Conservation (phyloP, 1,140 invertebrate genomes). For the Monochamus saltuarius region DNA sequence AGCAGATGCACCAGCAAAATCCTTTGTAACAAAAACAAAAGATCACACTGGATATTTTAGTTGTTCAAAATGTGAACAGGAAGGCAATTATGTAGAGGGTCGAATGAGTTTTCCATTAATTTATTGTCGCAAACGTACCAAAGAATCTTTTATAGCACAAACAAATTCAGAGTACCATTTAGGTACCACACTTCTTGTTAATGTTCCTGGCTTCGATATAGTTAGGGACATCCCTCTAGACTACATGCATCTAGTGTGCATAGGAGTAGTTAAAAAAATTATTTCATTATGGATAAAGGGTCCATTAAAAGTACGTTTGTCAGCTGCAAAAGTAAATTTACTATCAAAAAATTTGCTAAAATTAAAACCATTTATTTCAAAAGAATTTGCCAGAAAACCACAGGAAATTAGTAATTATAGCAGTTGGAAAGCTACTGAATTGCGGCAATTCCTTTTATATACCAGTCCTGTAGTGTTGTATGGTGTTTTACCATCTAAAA, state of each 20-base stretch:
- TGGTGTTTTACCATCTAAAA: conserved; percentile 1
- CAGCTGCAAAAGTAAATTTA: neutral
- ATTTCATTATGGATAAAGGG: conserved; percentile 7
- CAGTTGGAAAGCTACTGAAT: conserved; percentile 49
- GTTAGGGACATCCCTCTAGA: conserved; percentile 8
- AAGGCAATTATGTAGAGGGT: conserved; percentile 5
- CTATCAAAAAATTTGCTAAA: neutral
- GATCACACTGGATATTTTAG: conserved; percentile 7
- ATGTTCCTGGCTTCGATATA: conserved; percentile 6
- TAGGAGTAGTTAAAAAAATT: conserved; percentile 4
- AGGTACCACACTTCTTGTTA: neutral
- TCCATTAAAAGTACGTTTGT: conserved; percentile 3
- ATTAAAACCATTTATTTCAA: conserved; percentile 24
- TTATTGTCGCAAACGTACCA: conserved; percentile 2
- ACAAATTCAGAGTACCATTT: conserved; percentile 4
- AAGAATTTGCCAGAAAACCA: conserved; percentile 43
- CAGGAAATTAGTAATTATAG: conserved; percentile 30
- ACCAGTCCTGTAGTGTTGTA: conserved; percentile 22
- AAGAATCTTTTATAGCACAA: neutral
- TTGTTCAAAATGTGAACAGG: conserved; percentile 18
- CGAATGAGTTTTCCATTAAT: neutral
- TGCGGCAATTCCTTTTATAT: conserved; percentile 44
- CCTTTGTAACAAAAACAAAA: conserved; percentile 8
- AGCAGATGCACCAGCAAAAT: conserved; percentile 19
- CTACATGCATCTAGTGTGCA: conserved; percentile 11